Percentiles rank a stretch among this genome's conserved stretches.
phyloP scores from a whole-genome alignment of 1,140 invertebrate species.

The Dermatophagoides farinae region DNA sequence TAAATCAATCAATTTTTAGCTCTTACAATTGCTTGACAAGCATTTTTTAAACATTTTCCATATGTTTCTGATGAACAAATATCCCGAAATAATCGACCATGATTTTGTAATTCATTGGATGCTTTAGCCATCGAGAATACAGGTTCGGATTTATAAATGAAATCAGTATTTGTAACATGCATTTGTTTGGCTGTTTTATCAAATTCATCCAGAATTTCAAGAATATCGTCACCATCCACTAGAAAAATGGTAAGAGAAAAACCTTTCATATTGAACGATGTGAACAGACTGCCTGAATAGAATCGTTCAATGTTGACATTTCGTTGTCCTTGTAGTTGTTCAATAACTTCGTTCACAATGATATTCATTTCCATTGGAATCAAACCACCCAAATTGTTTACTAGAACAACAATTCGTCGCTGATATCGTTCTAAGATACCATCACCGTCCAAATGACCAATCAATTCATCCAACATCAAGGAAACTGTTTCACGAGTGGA shows the following conservation, averaged over 20 bases:
- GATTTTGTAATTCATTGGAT: background rate
- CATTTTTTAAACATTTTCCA: background rate
- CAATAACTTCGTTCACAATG: conserved; percentile 42
- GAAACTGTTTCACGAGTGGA: conserved; percentile 27
- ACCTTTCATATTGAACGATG: conserved; percentile 58
- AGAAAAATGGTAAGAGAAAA: conserved; percentile 49
- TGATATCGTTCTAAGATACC: conserved; percentile 24
- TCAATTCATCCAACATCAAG: conserved; percentile 32
- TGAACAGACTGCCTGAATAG: conserved; percentile 49
- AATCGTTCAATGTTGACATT: conserved; percentile 32
- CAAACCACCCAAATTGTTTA: conserved; percentile 59
- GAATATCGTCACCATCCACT: conserved; percentile 30
- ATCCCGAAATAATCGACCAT: background rate
- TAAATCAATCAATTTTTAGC: conserved; percentile 5
- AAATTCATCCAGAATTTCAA: conserved; percentile 22
- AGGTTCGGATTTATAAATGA: background rate
- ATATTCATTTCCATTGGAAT: conserved; percentile 56
- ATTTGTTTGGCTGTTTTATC: background rate
- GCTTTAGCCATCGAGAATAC: background rate
- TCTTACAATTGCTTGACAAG: background rate
- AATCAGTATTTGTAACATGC: background rate
- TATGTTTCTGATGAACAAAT: background rate
- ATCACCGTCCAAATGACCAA: conserved; percentile 27
- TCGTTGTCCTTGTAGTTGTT: conserved; percentile 26
- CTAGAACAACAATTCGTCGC: conserved; percentile 36